Base-by-base conservation (phyloP, 30 jellyfish, hydroid and myxozoan genomes). In the Catostylus mosaicus region DNA sequence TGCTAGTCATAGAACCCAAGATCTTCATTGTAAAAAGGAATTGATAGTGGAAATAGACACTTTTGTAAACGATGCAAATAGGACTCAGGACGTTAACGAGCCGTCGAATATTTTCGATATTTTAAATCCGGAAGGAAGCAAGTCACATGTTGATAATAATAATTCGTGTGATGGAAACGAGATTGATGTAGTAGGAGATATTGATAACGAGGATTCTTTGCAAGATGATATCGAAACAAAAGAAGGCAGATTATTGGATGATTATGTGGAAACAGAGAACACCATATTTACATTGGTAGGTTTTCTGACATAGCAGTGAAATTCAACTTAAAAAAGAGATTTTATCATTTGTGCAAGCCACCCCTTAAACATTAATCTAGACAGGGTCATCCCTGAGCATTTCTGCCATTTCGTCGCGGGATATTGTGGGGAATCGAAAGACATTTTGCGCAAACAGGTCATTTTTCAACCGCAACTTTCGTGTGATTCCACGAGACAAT, bases 1-100 rank as follows among this genome's bases (percentile, higher is more conserved):
- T 69, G 97, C 90, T 23, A 86, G 97, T 37, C 91, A 88, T 54
- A 74, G 98, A 45, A 86, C 96, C 0, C 92, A 83, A 43, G 96
- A 86, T 35, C 51, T 93, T 51, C 89, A 93, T 54, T 91, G 82
- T 3, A 80, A 47, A 40, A 36, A 77, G 56, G 67, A 54, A 27
- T 85, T 88, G 47, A 86, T 93, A 38, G 96, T 86, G 57, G 98
- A 93, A 60, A 51, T 93, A 3, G 83, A 62, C 56, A 22, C 26
- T 19, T 16, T 47, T 31, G 67, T 30, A 33, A 31, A 52, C 71
- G 85, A 82, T n/a, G 31, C 60, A 3, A 37, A 37, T 20, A 33
- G 32, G 56, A 36, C 56, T 65, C 38, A 45, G 12, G 80, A 19
- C 9, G 26, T 72, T 8, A 63, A 40, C 72, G 37, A 24, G 2